phyloP scores from a whole-genome alignment of 35 echinoderm and acorn worm species.

The Acanthaster planci region DNA sequence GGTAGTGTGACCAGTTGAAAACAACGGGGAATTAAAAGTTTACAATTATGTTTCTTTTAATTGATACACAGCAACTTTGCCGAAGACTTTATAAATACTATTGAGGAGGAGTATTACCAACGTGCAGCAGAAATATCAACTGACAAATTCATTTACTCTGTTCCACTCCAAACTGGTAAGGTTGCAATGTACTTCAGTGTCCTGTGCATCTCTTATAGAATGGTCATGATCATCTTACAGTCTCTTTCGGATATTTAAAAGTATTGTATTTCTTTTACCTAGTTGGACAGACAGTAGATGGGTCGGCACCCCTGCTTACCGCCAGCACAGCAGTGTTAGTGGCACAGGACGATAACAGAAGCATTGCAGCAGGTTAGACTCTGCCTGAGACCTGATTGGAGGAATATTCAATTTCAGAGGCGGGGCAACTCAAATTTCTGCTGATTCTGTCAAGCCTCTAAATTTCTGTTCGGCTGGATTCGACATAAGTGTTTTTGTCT shows the following conservation, averaged over 20 bases:
- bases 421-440: no score
- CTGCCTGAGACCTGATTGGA: no score
- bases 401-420: no score
- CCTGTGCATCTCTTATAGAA: not conserved
- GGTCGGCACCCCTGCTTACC: not conserved
- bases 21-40: no score
- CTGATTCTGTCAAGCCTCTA: no score
- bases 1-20: no score
- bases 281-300: not conserved
- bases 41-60: not conserved
- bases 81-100: constrained; percentile 32
- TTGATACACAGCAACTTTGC: constrained; percentile 39
- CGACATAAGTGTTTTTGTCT: no score
- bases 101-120: constrained; percentile 63
- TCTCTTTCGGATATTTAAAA: not conserved
- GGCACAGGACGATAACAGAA: not conserved
- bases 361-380: constrained; percentile 34
- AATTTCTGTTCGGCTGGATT: no score
- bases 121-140: constrained; percentile 20
- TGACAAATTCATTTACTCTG: constrained; percentile 51
- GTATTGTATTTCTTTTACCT: not conserved
- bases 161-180: constrained; percentile 31
- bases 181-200: not conserved
- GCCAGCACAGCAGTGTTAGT: constrained; percentile 36
- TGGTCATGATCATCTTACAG: not conserved